Conservation (phyloP, 2,888 invertebrate genomes). For the Steinernema hermaphroditum region DNA sequence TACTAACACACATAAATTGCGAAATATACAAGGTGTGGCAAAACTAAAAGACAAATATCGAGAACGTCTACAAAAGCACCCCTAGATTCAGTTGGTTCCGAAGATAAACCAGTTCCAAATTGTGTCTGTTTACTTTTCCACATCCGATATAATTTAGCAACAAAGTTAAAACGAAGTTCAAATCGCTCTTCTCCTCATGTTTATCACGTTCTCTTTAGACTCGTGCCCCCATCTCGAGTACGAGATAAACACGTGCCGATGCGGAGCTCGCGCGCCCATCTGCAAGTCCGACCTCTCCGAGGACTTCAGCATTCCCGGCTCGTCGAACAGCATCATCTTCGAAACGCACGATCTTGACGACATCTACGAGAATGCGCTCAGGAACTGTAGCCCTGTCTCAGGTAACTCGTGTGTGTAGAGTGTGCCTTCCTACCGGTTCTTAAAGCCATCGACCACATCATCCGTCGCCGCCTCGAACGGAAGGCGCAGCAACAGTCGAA, state of each 20-base stretch:
- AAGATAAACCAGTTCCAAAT: too few species aligned
- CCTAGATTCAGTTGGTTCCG: too few species aligned
- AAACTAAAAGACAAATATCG: too few species aligned
- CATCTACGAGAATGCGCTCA: not conserved
- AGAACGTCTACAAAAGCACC: too few species aligned
- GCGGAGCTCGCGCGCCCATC: slow-evolving; percentile 15
- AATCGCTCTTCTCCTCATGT: too few species aligned
- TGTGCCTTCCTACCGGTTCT: not conserved
- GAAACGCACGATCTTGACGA: not conserved
- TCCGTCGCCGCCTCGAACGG: slow-evolving; percentile 1
- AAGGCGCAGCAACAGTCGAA: not conserved
- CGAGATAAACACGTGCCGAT: slow-evolving; percentile 14
- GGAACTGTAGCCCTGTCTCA: slow-evolving; percentile 14
- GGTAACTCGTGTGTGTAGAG: not conserved
- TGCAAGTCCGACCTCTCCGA: slow-evolving; percentile 21
- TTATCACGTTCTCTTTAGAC: not conserved
- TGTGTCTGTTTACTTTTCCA: too few species aligned
- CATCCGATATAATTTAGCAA: too few species aligned
- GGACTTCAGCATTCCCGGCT: slow-evolving; percentile 23
- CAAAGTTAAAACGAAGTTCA: too few species aligned
- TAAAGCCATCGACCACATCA: slow-evolving; percentile 20
- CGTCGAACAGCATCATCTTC: slow-evolving; percentile 24
- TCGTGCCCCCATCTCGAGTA: slow-evolving; percentile 26
- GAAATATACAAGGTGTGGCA: too few species aligned
- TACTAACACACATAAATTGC: too few species aligned